These are phyloP conservation scores for Spilogale gracilis DNA, from an alignment of 2,113 vertebrate genomes.

Conservation along the genomic window DNA sequence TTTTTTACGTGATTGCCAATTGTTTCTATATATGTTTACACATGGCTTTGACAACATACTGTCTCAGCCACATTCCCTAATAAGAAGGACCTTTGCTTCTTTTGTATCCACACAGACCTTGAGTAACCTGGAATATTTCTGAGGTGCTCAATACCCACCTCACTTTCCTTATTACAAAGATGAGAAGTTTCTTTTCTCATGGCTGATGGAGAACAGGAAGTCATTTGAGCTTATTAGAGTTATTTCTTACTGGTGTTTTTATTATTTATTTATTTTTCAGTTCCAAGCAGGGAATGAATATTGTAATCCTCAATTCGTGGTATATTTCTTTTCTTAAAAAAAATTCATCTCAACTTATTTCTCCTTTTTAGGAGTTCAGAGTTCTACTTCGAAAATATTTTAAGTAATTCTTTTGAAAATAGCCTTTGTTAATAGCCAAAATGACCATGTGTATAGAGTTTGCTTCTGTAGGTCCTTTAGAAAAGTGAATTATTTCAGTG, in stretches of 20 bases:
- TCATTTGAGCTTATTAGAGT: neutral
- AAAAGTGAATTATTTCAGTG: constrained; percentile 22
- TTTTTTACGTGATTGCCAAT: neutral
- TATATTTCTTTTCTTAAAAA: constrained; percentile 27
- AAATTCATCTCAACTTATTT: neutral
- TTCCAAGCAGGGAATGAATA: constrained; percentile 52
- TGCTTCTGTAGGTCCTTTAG: constrained; percentile 6
- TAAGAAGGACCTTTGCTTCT: neutral
- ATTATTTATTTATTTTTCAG: neutral
- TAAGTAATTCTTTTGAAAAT: constrained; percentile 59
- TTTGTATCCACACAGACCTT: neutral
- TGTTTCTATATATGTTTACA: neutral
- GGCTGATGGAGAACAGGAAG: neutral
- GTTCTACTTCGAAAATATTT: constrained; percentile 54
- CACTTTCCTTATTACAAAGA: constrained; percentile 18
- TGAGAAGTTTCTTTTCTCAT: constrained; percentile 10
- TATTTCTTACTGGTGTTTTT: constrained; percentile 48
- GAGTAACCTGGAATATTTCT: neutral
- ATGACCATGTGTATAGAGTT: neutral
- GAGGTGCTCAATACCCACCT: neutral
- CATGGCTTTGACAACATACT: neutral
- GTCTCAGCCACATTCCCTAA: neutral
- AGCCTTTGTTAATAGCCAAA: neutral
- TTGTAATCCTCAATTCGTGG: constrained; percentile 51
- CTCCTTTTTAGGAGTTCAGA: constrained; percentile 15